Base-by-base conservation (phyloP, 2,888 invertebrate genomes). In the Drosophila pegasa region DNA sequence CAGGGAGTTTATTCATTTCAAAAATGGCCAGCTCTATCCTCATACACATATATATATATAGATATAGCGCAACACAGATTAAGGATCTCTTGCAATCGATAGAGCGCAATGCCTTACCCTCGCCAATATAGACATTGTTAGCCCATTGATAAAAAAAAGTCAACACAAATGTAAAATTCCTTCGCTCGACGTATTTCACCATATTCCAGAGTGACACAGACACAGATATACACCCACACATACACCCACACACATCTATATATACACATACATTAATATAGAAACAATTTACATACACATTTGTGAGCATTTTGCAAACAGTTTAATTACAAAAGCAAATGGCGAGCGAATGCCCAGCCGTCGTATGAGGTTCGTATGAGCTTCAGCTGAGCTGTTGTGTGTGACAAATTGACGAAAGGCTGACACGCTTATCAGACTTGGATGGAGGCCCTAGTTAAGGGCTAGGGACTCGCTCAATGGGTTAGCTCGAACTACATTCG, bases 371-470 rank as follows among this genome's bases (percentile, higher is more conserved):
- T 41, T 69, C 58, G 62, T 48, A 31, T 33, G 29, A 5, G 50
- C 33, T 56, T 52, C 54, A 64, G 58, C 18, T 56, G 7, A 31
- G 29, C 41, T 41, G n/a, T n/a, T n/a, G n/a, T n/a, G 57, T 65
- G 47, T 76, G 75, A 67, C 77, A 77, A 77, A 55, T 27, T 77
- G 75, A 72, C 75, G 77, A 75, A 76, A 67, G 77, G 59, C 77
- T 72, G 55, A 57, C 20, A 48, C 38, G 66, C 63, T 75, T 75
- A 75, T 75, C 75, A 75, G 47, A 29, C 56, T 31, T 37, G 43
- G 14, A 20, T 52, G 4, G 35, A 27, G 51, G 25, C 52, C 35
- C 51, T 31, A 48, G 47, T 31, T 31, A 22, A 20, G 22, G 50
- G 33, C 33, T 35, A 50, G 37, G 50, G 50, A 18, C 57, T 22